Conservation (phyloP, 2,113 vertebrate genomes). For the Glaucomys volans region DNA sequence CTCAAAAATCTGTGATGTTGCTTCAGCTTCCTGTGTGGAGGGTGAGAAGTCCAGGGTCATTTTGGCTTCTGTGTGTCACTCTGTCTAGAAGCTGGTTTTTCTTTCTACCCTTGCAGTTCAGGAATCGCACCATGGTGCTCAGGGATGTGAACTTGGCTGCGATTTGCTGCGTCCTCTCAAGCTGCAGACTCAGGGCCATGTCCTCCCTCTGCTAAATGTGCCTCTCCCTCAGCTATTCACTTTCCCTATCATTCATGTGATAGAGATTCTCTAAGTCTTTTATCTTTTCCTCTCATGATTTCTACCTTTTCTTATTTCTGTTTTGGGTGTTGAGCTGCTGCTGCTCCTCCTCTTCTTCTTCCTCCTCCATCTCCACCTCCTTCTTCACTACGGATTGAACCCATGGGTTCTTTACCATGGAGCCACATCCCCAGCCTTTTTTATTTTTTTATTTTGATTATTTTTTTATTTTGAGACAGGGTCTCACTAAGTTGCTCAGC, state of each 20-base stretch:
- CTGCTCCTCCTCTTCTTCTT: not conserved
- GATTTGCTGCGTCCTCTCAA: not conserved
- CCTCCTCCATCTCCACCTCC: too few relatives aligned
- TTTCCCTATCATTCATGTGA: not conserved
- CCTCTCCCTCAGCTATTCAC: not conserved
- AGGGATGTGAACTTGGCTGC: not conserved
- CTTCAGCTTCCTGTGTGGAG: not conserved
- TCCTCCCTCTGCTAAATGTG: not conserved
- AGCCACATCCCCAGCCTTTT: not conserved
- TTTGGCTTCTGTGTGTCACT: not conserved
- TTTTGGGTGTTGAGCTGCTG: not conserved
- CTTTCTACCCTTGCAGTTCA: not conserved
- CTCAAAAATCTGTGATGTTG: not conserved
- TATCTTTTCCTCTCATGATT: not conserved
- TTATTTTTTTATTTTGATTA: too few relatives aligned
- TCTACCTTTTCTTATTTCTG: conserved; percentile 15
- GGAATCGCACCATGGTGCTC: not conserved
- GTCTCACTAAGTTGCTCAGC: too few relatives aligned
- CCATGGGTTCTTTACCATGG: too few relatives aligned
- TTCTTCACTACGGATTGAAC: too few relatives aligned
- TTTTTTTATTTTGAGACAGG: too few relatives aligned
- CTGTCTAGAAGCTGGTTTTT: not conserved
- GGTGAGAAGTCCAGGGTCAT: not conserved
- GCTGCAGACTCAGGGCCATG: not conserved
- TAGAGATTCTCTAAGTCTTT: not conserved